Percentiles rank a stretch among this genome's conserved stretches.
These are phyloP conservation scores for Ridgeia piscesae DNA, from an alignment of 1,140 invertebrate species.

Conservation along the genomic window DNA sequence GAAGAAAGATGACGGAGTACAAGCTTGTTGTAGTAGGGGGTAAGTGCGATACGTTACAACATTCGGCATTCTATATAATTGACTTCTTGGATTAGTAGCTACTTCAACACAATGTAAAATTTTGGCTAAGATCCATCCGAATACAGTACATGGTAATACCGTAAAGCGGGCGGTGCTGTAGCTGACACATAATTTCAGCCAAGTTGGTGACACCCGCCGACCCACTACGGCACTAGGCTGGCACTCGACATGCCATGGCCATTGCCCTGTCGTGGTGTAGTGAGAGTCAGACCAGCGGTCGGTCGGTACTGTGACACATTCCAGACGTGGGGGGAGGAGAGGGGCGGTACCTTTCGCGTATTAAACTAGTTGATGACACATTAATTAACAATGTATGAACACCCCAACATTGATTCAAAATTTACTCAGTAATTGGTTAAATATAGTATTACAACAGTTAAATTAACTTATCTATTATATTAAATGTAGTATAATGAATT, in stretches of 20 bases:
- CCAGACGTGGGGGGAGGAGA: neutral
- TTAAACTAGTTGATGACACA: neutral
- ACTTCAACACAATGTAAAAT: neutral
- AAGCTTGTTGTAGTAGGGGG: constrained; percentile 17
- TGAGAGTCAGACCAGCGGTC: neutral
- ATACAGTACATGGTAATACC: neutral
- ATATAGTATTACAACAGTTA: too few relatives aligned
- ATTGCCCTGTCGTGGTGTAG: neutral
- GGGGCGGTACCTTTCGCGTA: neutral
- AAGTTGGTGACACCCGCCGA: neutral
- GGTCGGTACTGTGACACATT: neutral
- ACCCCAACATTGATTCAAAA: too few relatives aligned
- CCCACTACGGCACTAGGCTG: too few relatives aligned
- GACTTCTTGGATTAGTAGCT: neutral
- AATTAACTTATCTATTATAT: too few relatives aligned
- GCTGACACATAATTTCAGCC: neutral
- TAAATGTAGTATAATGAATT: too few relatives aligned
- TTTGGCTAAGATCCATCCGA: neutral
- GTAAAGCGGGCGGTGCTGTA: neutral
- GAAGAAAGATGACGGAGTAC: constrained; percentile 15
- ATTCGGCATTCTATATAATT: neutral
- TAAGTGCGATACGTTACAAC: constrained; percentile 10
- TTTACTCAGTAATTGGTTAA: too few relatives aligned
- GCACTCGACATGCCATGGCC: neutral
- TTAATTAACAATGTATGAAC: too few relatives aligned